phyloP scores from a whole-genome alignment of 2,113 vertebrate species.

The Hiodon alosoides region DNA sequence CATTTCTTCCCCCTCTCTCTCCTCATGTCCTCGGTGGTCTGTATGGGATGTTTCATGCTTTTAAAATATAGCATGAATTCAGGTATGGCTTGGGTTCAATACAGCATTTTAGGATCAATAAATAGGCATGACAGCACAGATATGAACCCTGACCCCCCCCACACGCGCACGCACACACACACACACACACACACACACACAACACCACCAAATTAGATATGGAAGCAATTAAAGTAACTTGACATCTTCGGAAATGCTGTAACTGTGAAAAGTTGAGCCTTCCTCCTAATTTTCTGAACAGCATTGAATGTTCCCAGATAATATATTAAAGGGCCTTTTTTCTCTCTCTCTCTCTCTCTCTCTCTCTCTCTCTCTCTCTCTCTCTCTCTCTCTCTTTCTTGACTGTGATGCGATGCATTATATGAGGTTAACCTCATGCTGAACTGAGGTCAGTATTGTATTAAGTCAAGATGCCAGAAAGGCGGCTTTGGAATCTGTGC shows the following conservation, averaged over 20 bases:
- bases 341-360: neutral
- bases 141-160: no score
- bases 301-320: neutral
- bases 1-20: neutral
- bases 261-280: neutral
- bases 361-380: no score
- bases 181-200: no score
- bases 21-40: neutral
- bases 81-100: no score
- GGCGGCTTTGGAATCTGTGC: conserved; percentile 24
- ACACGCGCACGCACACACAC: no score
- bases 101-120: no score
- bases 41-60: neutral
- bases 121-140: no score
- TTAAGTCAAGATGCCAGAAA: neutral
- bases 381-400: neutral
- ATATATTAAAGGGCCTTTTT: no score
- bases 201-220: no score
- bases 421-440: neutral
- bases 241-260: neutral
- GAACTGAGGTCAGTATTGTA: neutral
- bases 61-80: conserved; percentile 11
- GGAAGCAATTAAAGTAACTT: neutral
- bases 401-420: neutral
- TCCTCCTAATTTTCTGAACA: neutral